Conservation (phyloP, 2,797 vertebrate genomes). For the Microtus californicus region DNA sequence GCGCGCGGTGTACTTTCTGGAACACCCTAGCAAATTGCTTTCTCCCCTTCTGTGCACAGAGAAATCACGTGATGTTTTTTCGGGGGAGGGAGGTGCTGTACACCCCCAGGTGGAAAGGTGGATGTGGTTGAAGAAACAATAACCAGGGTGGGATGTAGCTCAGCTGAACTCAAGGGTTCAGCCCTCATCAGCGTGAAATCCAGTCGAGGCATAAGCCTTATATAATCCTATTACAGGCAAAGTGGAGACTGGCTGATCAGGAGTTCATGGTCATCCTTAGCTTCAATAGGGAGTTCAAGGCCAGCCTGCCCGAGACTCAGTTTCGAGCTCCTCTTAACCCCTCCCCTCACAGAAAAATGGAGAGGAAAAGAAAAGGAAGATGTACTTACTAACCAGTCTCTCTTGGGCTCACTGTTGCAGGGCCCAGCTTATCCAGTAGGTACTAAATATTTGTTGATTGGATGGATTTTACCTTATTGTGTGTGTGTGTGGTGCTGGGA, state of each 20-base stretch:
- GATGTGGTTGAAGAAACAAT: not conserved
- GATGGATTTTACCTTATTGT: not conserved
- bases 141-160: not conserved
- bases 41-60: not conserved
- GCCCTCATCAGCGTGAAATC: not conserved
- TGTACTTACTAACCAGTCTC: not conserved
- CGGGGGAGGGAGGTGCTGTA: rapidly evolving
- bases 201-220: not conserved
- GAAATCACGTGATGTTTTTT: not conserved
- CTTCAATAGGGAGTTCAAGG: not conserved
- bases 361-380: not conserved
- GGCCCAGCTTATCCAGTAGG: not conserved
- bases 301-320: not conserved
- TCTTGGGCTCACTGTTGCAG: not conserved
- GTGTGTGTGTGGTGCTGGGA: not conserved
- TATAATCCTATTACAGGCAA: not conserved
- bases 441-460: not conserved
- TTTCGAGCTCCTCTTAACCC: not conserved
- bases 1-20: rapidly evolving
- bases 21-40: not conserved
- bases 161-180: not conserved
- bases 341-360: not conserved
- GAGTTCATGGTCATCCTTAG: not conserved
- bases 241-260: not conserved
- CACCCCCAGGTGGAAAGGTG: not conserved